Base-by-base conservation (phyloP, 2,797 vertebrate species). In the Mallotus villosus region DNA sequence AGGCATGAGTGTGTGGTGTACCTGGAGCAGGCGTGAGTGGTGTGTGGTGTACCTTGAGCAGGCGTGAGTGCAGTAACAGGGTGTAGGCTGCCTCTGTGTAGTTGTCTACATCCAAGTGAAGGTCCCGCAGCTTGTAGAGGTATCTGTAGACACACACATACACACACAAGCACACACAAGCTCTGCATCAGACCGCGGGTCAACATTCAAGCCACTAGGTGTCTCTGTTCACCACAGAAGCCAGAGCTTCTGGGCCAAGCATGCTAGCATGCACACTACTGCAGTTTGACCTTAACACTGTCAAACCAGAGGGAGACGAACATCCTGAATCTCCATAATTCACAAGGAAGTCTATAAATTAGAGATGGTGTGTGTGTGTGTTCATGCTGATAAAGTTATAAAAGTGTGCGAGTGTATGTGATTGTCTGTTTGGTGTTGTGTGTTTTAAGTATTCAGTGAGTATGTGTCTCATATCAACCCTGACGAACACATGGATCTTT, bases 71-170 rank as follows among this genome's bases (percentile, higher is more conserved):
- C 32, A 99, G 95, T 19, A 98, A 92, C 68, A 99, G 93, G 0
- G 96, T 97, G 68, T 99, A 99, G 0, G 97, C 96, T 0, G 97
- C 97, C 85, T 99, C 97, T 0, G 97, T 99, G 92, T 95, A 98
- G 87, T 99, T 98, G 81, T 98, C 97, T 67, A 94, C 95, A 74
- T 99, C 97, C 88, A 99, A 87, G 88, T 99, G 97, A 90, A 99
- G 96, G 87, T 99, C 97, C 4, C 96, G 90, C 77, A 99, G 85
- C 79, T 99, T 99, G 87, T 99, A 98, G 61, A 99, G 93, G 79
- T 99, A 99, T 81, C 97, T 99, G 77, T 29, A 49, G n/a, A 11
- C 16, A 37, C 59, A 21, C 51, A 65, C 63, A 11, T 9, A 37
- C 59, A 21, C 51, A 65, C 63, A 63, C 63, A 67, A 29, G 46